A percentile compares a stretch with the other conserved stretches of the same genome.
These are phyloP conservation scores for Papilio gigon DNA, from an alignment of 2,888 invertebrate species.

Conservation along the genomic window DNA sequence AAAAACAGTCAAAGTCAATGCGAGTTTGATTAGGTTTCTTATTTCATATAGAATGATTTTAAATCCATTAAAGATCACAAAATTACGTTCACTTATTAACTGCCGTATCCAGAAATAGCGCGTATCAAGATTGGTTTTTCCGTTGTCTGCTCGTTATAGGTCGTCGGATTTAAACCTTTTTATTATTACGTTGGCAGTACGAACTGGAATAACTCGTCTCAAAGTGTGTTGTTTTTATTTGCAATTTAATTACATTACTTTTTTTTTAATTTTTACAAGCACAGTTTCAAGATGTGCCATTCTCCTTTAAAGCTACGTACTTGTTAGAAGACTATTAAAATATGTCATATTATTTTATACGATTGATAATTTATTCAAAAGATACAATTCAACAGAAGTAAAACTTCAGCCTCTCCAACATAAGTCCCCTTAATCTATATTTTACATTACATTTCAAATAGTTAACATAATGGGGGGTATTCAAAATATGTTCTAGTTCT, in stretches of 20 bases:
- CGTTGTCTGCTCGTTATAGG: not conserved
- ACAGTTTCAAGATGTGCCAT: no score
- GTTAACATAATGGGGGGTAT: not conserved
- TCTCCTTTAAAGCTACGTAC: no score
- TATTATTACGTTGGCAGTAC: not conserved
- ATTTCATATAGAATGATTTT: not conserved
- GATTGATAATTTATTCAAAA: no score
- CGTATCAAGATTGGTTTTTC: not conserved
- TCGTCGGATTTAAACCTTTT: slow-evolving; percentile 3
- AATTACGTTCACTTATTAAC: not conserved
- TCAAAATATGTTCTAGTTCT: not conserved
- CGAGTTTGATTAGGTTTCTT: not conserved
- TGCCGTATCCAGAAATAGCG: not conserved
- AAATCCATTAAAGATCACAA: not conserved
- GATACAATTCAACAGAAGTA: not conserved
- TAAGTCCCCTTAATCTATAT: no score
- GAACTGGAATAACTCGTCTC: slow-evolving; percentile 17
- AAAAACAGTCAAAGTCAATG: no score
- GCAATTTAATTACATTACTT: not conserved
- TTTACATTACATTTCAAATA: no score
- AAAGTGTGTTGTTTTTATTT: not conserved
- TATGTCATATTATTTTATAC: no score
- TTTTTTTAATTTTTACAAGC: not conserved
- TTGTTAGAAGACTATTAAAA: no score
- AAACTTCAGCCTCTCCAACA: no score